Percentiles rank a stretch among this genome's conserved stretches.
phyloP scores from a whole-genome alignment of 2,888 invertebrate genomes.

The Trichogramma dendrolimi region DNA sequence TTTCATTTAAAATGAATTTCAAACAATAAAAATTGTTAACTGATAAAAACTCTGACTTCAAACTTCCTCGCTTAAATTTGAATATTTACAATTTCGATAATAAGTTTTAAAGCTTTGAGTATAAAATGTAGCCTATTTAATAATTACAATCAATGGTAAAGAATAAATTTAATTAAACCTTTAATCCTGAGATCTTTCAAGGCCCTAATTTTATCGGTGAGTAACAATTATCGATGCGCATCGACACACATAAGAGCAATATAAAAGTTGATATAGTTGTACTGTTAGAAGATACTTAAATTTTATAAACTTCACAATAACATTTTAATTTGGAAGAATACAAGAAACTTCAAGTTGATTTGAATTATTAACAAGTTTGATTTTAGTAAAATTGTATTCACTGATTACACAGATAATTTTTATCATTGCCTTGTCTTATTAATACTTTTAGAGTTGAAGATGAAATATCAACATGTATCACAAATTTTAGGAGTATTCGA shows the following conservation, averaged over 20 bases:
- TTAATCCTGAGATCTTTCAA: constrained; percentile 23
- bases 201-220: constrained; percentile 16
- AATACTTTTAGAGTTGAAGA: too few species aligned
- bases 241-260: constrained; percentile 20
- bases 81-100: constrained; percentile 36
- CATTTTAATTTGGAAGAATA: constrained; percentile 25
- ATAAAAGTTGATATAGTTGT: constrained; percentile 18
- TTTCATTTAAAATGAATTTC: neutral
- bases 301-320: constrained; percentile 20
- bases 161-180: constrained; percentile 25
- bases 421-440: too few species aligned
- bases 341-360: constrained; percentile 21
- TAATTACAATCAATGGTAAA: constrained; percentile 28
- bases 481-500: too few species aligned
- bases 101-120: constrained; percentile 22
- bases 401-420: too few species aligned
- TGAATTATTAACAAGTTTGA: constrained; percentile 17
- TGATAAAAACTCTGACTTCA: neutral
- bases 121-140: constrained; percentile 23
- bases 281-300: constrained; percentile 11
- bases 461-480: too few species aligned
- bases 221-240: constrained; percentile 17
- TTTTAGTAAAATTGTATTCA: constrained; percentile 1
- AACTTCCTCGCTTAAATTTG: neutral
- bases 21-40: neutral